Evolutionary conservation across 2,113 vertebrate species (phyloP), one percentile per base, ranked within the genome.

Genomic region (Morphnarchus princeps): DNA sequence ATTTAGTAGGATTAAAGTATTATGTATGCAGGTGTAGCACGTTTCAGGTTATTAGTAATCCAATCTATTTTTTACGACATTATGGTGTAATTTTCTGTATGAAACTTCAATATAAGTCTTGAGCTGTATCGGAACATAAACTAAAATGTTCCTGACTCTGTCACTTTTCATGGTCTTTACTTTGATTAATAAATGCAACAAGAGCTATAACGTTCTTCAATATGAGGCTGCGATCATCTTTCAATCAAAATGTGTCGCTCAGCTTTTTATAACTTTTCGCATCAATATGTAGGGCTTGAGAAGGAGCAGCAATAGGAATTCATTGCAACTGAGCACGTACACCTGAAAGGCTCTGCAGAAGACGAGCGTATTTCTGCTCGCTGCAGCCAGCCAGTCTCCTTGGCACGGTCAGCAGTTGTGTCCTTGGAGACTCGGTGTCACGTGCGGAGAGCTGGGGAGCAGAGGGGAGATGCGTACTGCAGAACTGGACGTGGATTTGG

Each of bases 1-100:
- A 97, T 97, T 95, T 95, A 97, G 86, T 89, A 91, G 95, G 94
- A 96, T 95, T 96, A 94, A 97, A 95, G 85, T 81, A 95, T 98
- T 97, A 96, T 93, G 94, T 81, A 97, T 96, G 96, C 97, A 98
- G 96, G 97, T 98, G 86, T 90, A 95, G 93, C 96, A 96, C 9
- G 94, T 95, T 95, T 97, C 96, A 96, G 95, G 94, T 96, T 97
- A 97, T 98, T 98, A 98, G 96, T 94, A 97, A 97, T 96, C 95
- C 97, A 97, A 98, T 98, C 96, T 97, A 96, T 97, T 97, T 97
- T 97, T 97, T 97, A 97, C 3, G 93, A 97, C 94, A 95, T 96
- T 95, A 95, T 93, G 87, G 96, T 93, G 93, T 96, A 96, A 97
- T 98, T 97, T 97, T 96, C 96, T 95, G 93, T 94, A 93, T 93